Conservation (phyloP, 2,113 vertebrate species). For the Bos taurus region ARS-UCD2.0 NC_037330.1:107864001-107864500, state of each 20-base stretch:
- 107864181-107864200: background rate
- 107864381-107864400: background rate
- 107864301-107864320: background rate
- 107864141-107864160: background rate
- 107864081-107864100: background rate
- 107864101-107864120: background rate
- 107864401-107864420: background rate
- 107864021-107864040: background rate
- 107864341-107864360: background rate
- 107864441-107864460: background rate
- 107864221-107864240: background rate
- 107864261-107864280: background rate
- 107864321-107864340: background rate
- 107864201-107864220: background rate
- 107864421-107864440: background rate
- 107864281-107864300: background rate
- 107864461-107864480: background rate
- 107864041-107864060: background rate
- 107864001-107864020: background rate
- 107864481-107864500: background rate
- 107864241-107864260: background rate
- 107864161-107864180: background rate
- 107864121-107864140: background rate
- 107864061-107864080: background rate
- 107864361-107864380: background rate